Base-by-base conservation (phyloP, 2,113 vertebrate genomes). In the Oxyruncus cristatus region DNA sequence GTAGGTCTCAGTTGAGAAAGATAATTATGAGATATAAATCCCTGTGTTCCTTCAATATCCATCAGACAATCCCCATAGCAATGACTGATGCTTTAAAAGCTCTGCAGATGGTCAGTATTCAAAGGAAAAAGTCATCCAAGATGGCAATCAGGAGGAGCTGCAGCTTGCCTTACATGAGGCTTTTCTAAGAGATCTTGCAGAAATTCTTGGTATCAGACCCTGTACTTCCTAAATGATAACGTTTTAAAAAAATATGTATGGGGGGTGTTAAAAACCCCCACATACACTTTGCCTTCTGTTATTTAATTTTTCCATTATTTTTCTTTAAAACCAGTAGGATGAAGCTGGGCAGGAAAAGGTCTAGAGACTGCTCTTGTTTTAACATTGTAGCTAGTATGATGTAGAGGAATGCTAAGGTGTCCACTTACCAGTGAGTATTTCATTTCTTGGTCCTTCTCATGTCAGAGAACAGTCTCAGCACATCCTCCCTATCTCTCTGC, bases 1-100 rank as follows among this genome's bases (percentile, higher is more conserved):
- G 42, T 85, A 91, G 27, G 84, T 87, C 89, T 86, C 68, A 72
- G 16, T 27, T 95, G 93, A 87, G 83, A 88, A 59, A 78, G 73
- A 47, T 35, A 84, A 39, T 52, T 56, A 37, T 0, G 14, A 79
- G 50, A 80, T 92, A 62, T 70, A 88, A 95, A 92, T 88, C 61
- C 85, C 90, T 49, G 15, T 71, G 59, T 78, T 85, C 52, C 79
- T 86, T 49, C 73, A 86, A 47, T 84, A 88, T 63, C 76, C 83
- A 63, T 74, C 85, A 49, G 33, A 84, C 39, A 66, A 76, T 92
- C 20, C 66, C n/a, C 52, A 19, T 30, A 85, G 62, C 53, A 68
- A 21, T 52, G 50, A 59, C 27, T 87, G 80, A 87, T 3, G 0
- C 55, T 89, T 81, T 87, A 74, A 96, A 95, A 96, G 88, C 80